phyloP scores from a whole-genome alignment of 2,113 vertebrate genomes.

The Ahaetulla prasina region DNA sequence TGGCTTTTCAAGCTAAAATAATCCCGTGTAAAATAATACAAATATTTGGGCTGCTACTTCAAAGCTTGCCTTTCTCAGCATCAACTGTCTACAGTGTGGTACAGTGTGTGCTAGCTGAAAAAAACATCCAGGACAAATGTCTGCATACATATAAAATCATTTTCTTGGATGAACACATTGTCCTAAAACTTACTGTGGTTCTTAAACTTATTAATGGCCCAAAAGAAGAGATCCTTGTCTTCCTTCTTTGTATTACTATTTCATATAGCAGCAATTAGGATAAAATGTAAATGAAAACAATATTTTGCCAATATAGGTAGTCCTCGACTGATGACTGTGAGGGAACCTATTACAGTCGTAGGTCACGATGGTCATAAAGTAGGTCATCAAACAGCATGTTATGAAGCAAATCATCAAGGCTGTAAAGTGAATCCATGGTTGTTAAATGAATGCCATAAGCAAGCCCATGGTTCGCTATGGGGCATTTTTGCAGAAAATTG shows the following conservation, averaged over 20 bases:
- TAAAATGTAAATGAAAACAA: not conserved
- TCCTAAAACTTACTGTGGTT: not conserved
- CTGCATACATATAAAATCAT: slow-evolving; percentile 28
- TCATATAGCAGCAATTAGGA: not conserved
- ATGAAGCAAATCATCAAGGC: too few relatives aligned
- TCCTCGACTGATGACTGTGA: not conserved
- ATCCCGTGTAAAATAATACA: not conserved
- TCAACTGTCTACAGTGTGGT: slow-evolving; percentile 37
- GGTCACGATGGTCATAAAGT: not conserved
- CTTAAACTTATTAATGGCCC: slow-evolving; percentile 17
- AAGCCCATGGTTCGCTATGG: too few relatives aligned
- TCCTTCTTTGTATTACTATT: not conserved
- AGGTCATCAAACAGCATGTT: too few relatives aligned
- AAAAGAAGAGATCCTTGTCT: slow-evolving; percentile 20
- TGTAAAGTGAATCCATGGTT: too few relatives aligned
- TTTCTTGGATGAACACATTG: slow-evolving; percentile 26
- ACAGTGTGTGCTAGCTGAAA: slow-evolving; percentile 16
- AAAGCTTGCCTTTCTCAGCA: slow-evolving; percentile 26
- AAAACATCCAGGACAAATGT: slow-evolving; percentile 38
- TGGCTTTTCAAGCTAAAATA: slow-evolving; percentile 25
- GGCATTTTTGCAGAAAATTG: too few relatives aligned
- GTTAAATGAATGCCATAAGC: too few relatives aligned
- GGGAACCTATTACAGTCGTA: not conserved
- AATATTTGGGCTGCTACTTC: slow-evolving; percentile 36
- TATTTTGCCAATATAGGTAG: not conserved